Evolutionary conservation across 2,888 invertebrate genomes (phyloP).

Genomic region (Paralinhomoeus sp.): DNA sequence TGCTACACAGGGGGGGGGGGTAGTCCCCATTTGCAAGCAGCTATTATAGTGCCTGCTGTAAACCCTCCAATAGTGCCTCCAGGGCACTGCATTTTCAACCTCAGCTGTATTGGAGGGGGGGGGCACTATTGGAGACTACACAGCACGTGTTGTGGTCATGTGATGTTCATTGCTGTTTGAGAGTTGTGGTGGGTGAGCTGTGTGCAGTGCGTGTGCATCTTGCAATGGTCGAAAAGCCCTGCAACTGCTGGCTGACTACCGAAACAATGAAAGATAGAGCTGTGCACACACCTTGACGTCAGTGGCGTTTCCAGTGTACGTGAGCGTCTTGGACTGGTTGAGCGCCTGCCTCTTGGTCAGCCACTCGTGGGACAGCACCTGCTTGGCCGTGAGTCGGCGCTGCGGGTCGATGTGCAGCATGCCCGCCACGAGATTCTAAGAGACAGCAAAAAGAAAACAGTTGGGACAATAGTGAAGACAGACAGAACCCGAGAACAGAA

Average conservation of each 20-base stretch:
- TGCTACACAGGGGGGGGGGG: neutral
- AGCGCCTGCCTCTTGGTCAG: conserved; percentile 41
- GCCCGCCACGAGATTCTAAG: conserved; percentile 42
- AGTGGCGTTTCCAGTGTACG: conserved; percentile 29
- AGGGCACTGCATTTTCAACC: no score
- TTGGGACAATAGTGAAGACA: neutral
- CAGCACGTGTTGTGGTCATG: no score
- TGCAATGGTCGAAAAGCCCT: no score
- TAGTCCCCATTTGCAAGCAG: no score
- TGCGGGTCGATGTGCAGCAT: conserved; percentile 88
- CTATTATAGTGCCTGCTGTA: neutral
- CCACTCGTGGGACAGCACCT: conserved; percentile 66
- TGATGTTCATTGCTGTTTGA: no score
- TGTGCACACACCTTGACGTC: conserved; percentile 13
- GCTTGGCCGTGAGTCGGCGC: conserved; percentile 60
- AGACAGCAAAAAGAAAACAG: neutral
- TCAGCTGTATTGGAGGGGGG: no score
- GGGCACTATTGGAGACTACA: no score
- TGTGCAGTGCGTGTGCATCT: no score
- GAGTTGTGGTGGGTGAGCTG: no score
- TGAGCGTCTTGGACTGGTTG: conserved; percentile 32
- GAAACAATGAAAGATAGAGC: neutral
- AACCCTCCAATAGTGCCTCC: no score
- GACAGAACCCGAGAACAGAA: neutral
- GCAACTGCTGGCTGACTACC: no score